Base-by-base conservation (phyloP, 2,888 invertebrate species). In the Parnassius orleans region DNA sequence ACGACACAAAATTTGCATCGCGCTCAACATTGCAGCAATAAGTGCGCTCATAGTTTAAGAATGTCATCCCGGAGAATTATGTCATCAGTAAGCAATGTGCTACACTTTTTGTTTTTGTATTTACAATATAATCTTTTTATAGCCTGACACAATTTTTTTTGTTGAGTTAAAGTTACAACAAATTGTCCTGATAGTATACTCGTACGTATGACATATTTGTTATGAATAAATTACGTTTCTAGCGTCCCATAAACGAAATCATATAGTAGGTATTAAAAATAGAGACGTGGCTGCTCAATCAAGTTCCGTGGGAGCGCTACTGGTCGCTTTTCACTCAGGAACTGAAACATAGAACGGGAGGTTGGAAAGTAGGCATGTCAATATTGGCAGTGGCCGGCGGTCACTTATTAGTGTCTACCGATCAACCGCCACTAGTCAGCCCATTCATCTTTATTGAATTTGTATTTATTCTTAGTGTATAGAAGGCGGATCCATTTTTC, bases 361-460 rank as follows among this genome's bases (percentile, higher is more conserved):
- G 58, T 47, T 66, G 61, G 68, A 68, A 69, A 69, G 69, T 69
- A 64, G 57, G 50, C 58, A 53, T 54, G 67, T 72, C 70, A 72
- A 72, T 72, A 72, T 72, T 69, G 63, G 59, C 54, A 48, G 53
- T 19, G 51, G 55, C 51, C 61, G 63, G 54, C 33, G 44, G 55
- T 51, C 60, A 51, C 12, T 50, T 24, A 43, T 57, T 57, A 57
- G 48, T 53, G 50, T 11, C 43, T 43, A 24, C 14, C 10, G 54
- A 44, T 52, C 33, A 46, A 7, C 11, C 10, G 42, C 43, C 5
- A 52, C 10, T 14, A 2, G 24, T 9, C 44, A 14, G 48, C 2
- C 14, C 48, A 48, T 48, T 48, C 15, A 48, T 15, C 14, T 48
- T 14, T 48, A 48, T 48, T 14, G 14, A 15, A 14, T 48, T 48